A percentile compares a stretch with the other conserved stretches of the same genome.
Conservation (phyloP, 1,140 invertebrate genomes). For the Trypoxylus dichotomus region DNA sequence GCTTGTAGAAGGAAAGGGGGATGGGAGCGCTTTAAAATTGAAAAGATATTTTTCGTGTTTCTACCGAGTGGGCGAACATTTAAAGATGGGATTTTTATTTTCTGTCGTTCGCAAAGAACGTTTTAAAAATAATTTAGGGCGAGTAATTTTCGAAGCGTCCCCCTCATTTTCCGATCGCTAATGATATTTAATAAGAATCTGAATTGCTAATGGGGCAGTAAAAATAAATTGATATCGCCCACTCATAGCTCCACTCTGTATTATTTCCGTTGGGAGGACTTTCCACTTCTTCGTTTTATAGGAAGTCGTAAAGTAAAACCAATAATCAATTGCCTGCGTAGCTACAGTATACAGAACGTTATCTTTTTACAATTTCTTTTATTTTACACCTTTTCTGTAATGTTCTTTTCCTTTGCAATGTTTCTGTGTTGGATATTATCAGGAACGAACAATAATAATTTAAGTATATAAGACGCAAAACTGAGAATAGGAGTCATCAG, state of each 20-base stretch:
- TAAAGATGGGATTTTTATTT: not conserved
- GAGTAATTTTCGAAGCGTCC: not conserved
- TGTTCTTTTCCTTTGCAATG: too few relatives aligned
- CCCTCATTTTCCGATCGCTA: not conserved
- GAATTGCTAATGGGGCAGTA: not conserved
- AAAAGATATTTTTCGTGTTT: too few relatives aligned
- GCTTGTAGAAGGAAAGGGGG: too few relatives aligned
- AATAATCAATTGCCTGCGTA: not conserved
- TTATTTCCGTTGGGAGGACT: not conserved
- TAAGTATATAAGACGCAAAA: too few relatives aligned
- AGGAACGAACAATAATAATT: too few relatives aligned
- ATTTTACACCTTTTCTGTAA: too few relatives aligned
- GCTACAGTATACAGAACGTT: too few relatives aligned
- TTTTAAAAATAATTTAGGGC: not conserved
- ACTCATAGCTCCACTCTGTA: not conserved
- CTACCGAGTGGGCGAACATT: too few relatives aligned
- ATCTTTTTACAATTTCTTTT: too few relatives aligned
- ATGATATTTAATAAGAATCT: conserved; percentile 1
- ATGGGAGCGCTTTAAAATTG: too few relatives aligned
- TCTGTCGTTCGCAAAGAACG: not conserved
- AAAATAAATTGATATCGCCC: not conserved
- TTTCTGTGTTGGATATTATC: too few relatives aligned
- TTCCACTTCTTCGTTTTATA: not conserved
- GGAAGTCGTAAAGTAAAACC: not conserved
- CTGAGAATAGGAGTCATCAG: too few relatives aligned